These are phyloP conservation scores for Octonoba sinensis DNA, from an alignment of 2,888 invertebrate species.

Conservation along the genomic window DNA sequence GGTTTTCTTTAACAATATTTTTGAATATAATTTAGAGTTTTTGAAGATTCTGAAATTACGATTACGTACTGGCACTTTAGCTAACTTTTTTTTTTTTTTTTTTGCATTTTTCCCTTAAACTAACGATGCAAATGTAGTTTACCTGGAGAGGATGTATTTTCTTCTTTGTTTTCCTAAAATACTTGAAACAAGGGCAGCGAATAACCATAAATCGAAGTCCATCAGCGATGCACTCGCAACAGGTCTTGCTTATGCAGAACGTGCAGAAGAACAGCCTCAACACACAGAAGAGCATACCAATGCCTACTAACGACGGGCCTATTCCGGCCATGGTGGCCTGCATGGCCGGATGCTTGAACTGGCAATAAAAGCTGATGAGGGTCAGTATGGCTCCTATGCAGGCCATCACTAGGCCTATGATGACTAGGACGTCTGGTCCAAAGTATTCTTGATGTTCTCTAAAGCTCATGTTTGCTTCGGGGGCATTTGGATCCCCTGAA, in stretches of 20 bases:
- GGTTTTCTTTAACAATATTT: no score
- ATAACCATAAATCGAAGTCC: conserved; percentile 27
- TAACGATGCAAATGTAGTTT: not conserved
- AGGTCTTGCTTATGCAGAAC: conserved; percentile 51
- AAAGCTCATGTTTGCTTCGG: conserved; percentile 62
- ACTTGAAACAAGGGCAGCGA: conserved; percentile 34
- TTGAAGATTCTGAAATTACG: no score
- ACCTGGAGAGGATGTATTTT: conserved; percentile 42
- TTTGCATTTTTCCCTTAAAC: no score
- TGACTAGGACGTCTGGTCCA: conserved; percentile 60
- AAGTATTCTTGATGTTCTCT: conserved; percentile 55
- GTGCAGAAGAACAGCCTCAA: conserved; percentile 62
- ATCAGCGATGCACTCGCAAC: conserved; percentile 51
- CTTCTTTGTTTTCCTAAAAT: conserved; percentile 31
- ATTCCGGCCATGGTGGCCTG: conserved; percentile 60
- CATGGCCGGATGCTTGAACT: conserved; percentile 55
- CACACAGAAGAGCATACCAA: conserved; percentile 60
- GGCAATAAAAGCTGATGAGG: conserved; percentile 54
- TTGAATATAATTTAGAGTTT: no score
- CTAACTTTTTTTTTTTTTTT: no score
- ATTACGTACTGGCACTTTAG: no score
- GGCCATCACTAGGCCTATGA: conserved; percentile 48
- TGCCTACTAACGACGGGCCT: conserved; percentile 60
- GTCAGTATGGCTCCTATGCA: conserved; percentile 53
- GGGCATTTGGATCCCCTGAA: conserved; percentile 54